Evolutionary conservation across 2,888 invertebrate species (phyloP), one percentile per base, ranked within the genome.

Genomic region (Polia nebulosa): DNA sequence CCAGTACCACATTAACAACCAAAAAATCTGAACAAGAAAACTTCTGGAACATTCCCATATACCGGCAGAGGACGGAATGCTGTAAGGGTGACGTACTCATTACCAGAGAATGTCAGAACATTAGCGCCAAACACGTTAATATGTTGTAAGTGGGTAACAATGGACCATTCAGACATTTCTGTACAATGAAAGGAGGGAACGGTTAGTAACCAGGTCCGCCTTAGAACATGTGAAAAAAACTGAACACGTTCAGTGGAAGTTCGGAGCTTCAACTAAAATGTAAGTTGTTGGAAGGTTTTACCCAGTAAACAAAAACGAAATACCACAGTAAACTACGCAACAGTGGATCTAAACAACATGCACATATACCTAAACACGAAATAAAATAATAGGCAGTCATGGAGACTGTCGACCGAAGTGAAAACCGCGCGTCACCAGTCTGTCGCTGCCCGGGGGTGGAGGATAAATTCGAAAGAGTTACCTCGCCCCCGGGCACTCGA

Each of bases 81-180:
- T 51, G 41, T 41, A 44, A 44, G 51, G 45, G 34, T 79, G 65
- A 64, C 60, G 62, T 56, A 27, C 67, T 67, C 47, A 51, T 67
- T 76, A 79, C 25, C 20, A 7, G 11, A 36, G 47, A 52, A 67
- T 52, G n/a, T 44, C 59, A 29, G 36, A 49, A 68, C 61, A 63
- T 76, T 67, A 76, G 45, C 56, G 2, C 59, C n/a, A 63, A 67
- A 67, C 76, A 72, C 56, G 66, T 72, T 79, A 71, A 64, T 52
- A 66, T 53, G 55, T 78, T 68, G 58, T 68, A 72, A 74, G 69
- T 60, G 57, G 51, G 25, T 62, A 86, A 89, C 88, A 89, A 89
- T 88, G 82, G 72, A 58, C 85, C 76, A 87, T 89, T 88, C 81
- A 83, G 66, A 82, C 78, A 81, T 86, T 84, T 85, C 83, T 81